phyloP scores from a whole-genome alignment of 2,797 vertebrate genomes.

The Hydrophis major region DNA sequence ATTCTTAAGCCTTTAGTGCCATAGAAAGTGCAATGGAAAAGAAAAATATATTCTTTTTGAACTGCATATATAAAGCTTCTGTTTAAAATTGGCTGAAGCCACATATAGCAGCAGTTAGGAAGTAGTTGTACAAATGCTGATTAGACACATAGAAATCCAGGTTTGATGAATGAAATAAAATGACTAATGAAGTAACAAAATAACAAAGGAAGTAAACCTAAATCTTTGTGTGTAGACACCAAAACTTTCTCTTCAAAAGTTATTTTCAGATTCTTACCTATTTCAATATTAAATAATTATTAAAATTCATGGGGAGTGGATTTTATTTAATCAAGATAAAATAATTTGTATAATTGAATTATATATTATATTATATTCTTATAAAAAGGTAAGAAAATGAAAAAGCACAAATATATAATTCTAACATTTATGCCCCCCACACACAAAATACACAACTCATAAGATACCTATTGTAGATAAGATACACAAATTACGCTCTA shows the following conservation, averaged over 20 bases:
- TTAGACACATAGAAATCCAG: neutral
- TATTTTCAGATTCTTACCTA: neutral
- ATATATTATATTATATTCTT: conserved; percentile 3
- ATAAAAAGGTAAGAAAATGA: neutral
- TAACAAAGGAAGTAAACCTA: neutral
- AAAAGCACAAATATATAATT: too few species aligned
- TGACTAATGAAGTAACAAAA: neutral
- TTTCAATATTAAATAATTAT: neutral
- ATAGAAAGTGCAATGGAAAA: neutral
- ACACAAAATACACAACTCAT: neutral
- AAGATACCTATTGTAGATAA: too few species aligned
- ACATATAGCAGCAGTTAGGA: neutral
- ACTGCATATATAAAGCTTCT: neutral
- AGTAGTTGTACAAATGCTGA: neutral
- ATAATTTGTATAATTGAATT: conserved; percentile 21
- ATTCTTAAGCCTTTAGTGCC: neutral
- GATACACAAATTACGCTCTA: neutral
- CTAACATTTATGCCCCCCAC: neutral
- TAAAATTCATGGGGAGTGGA: neutral
- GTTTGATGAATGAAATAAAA: neutral
- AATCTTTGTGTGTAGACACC: neutral
- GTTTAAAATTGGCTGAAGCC: neutral
- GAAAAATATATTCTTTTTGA: neutral
- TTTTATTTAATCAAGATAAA: neutral
- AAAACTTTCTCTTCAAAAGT: neutral